phyloP scores from a whole-genome alignment of 2,113 vertebrate species.

The Thunnus maccoyii region DNA sequence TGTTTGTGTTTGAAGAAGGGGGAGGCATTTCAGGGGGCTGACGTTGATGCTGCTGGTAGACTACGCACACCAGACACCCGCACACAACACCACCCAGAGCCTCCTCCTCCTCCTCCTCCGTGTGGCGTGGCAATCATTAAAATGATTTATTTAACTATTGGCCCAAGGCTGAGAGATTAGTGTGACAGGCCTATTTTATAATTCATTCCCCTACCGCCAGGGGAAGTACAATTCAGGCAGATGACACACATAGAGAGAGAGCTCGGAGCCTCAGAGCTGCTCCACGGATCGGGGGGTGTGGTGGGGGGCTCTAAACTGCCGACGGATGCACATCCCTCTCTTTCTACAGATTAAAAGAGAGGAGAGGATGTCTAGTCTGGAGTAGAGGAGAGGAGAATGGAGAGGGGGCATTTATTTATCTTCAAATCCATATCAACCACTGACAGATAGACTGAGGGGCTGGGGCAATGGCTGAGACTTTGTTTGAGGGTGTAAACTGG shows the following conservation, averaged over 20 bases:
- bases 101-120: conserved; percentile 57
- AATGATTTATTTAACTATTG: conserved; percentile 86
- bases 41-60: conserved; percentile 62
- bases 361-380: conserved; percentile 66
- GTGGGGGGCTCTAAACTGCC: conserved; percentile 68
- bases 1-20: conserved; percentile 62
- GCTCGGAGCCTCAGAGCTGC: conserved; percentile 64
- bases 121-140: conserved; percentile 83
- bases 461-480: conserved; percentile 42
- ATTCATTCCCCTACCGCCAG: conserved; percentile 82
- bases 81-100: conserved; percentile 69
- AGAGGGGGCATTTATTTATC: conserved; percentile 74
- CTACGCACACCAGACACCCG: conserved; percentile 66
- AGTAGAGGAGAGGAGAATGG: conserved; percentile 54
- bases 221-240: conserved; percentile 80
- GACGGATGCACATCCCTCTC: conserved; percentile 73
- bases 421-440: conserved; percentile 77
- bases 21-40: conserved; percentile 42
- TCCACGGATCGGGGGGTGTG: conserved; percentile 52
- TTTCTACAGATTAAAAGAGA: conserved; percentile 75
- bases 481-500: conserved; percentile 58
- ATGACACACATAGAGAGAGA: conserved; percentile 76
- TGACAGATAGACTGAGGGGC: conserved; percentile 57
- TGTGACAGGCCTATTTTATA: conserved; percentile 85
- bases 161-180: conserved; percentile 82